Evolutionary conservation across 2,888 invertebrate species (phyloP).

Genomic region (Dynastes hyllus): DNA sequence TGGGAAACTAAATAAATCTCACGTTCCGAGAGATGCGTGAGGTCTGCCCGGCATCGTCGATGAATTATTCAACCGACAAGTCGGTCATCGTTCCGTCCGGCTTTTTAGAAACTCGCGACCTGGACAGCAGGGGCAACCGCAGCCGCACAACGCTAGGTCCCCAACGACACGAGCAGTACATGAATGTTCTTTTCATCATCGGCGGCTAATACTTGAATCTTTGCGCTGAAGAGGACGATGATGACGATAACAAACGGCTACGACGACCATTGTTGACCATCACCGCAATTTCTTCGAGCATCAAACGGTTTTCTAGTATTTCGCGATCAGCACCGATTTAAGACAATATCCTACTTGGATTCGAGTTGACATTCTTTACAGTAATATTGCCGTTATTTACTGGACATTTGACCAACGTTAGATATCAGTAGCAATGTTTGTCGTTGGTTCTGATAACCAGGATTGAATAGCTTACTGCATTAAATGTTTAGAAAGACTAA

Average conservation of each 20-base stretch:
- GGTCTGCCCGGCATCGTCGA: constrained; percentile 63
- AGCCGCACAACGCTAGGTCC: not conserved
- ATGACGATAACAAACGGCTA: not conserved
- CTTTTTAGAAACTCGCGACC: constrained; percentile 23
- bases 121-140: constrained; percentile 17
- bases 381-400: too few species aligned
- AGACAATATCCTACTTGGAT: too few species aligned
- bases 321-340: not conserved
- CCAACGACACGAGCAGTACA: constrained; percentile 57
- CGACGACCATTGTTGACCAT: constrained; percentile 13
- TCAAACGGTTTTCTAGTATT: not conserved
- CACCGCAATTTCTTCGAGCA: not conserved
- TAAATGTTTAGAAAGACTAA: too few species aligned
- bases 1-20: constrained; percentile 68
- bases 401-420: too few species aligned
- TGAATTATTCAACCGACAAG: constrained; percentile 67
- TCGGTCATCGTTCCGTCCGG: constrained; percentile 60
- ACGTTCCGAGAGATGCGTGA: constrained; percentile 65
- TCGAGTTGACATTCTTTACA: too few species aligned
- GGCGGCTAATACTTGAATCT: not conserved
- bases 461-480: too few species aligned
- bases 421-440: too few species aligned
- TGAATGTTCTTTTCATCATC: constrained; percentile 55
- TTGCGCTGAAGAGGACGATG: not conserved
- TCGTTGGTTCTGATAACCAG: too few species aligned